Base-by-base conservation (phyloP, 2,888 invertebrate species). In the Cremastinae sp. region DNA sequence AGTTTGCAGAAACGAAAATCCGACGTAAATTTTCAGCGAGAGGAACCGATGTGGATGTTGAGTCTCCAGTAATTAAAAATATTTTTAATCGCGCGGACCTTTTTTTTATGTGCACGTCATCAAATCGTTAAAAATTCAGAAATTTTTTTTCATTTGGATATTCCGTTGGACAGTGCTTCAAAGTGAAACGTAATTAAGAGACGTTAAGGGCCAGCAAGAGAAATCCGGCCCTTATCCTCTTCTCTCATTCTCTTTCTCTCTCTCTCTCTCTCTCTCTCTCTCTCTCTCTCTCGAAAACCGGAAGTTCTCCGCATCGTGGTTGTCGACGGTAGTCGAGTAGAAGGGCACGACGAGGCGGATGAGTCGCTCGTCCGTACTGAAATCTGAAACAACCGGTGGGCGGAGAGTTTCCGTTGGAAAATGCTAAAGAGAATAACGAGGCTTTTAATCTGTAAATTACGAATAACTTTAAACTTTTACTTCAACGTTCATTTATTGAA, bases 161-260 rank as follows among this genome's bases (percentile, higher is more conserved):
- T 28, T 28, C 28, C 5, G 28, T 5, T 2, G 28, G 28, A 28
- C 28, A 5, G 2, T 28, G 2, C 28, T 28, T n/a, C n/a, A 28
- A 28, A 28, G 28, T 82, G 75, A 82, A 83, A 84, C 73, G 82
- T 78, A 82, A 83, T 84, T 83, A 83, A 70, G 64, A 78, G 28
- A 75, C 74, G 78, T 83, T 84, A 84, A 84, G 76, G 80, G 79
- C 78, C 81, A n/a, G n/a, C n/a, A 62, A 51, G 49, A 56, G 66
- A 56, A 75, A 75, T 75, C 61, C 66, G 66, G 61, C 20, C 61
- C 66, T 56, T 18, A 34, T 12, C 59, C 36, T 4, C 4, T 36
- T 54, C 36, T 36, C 54, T 34, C 54, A 12, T 14, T 54, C 36
- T 28, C 36, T 47, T 53, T n/a, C n/a, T n/a, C n/a, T n/a, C n/a